Base-by-base conservation (phyloP, 2,888 invertebrate species). In the Dolomedes plantarius region DNA sequence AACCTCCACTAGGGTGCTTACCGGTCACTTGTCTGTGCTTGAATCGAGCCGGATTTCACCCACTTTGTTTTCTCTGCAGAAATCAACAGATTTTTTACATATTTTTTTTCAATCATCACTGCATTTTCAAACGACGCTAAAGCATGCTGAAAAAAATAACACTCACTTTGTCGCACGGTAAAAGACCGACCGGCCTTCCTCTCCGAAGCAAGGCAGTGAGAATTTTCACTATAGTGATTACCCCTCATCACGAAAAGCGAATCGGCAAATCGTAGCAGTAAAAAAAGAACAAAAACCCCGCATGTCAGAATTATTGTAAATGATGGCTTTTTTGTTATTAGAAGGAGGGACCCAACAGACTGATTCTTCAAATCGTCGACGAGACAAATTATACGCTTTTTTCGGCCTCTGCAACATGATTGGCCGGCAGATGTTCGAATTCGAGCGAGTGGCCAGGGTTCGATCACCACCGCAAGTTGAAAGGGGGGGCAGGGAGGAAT, bases 341-440 rank as follows among this genome's bases (percentile, higher is more conserved):
- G 75, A 56, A 75, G 74, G 81, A 74, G 81, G 81, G 23, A 31
- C 68, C 28, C 31, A 19, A 32, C 28, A 46, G 50, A 73, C 62
- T 36, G 75, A 82, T 82, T 82, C 82, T 76, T 82, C 83, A 68
- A 83, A 77, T 83, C 77, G 65, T 71, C 56, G 67, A 72, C 56
- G 72, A 77, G 77, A 83, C 77, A 77, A 83, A 83, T 83, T 83
- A 83, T 77, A 77, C 36, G 65, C 67, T 72, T 74, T 67, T 69
- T 32, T n/a, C 41, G 50, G 31, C 50, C 23, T 62, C 31, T 32
- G 19, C 64, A 9, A 29, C 62, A 32, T 83, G 77, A 83, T 83
- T 83, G 83, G 83, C 73, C 72, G 19, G 67, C 74, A 56, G 81
- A 50, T 68, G 80, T 73, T 81, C 39, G 68, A 32, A 81, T 74